Evolutionary conservation across 2,888 invertebrate genomes (phyloP).

Genomic region (Mycalesis mineus): DNA sequence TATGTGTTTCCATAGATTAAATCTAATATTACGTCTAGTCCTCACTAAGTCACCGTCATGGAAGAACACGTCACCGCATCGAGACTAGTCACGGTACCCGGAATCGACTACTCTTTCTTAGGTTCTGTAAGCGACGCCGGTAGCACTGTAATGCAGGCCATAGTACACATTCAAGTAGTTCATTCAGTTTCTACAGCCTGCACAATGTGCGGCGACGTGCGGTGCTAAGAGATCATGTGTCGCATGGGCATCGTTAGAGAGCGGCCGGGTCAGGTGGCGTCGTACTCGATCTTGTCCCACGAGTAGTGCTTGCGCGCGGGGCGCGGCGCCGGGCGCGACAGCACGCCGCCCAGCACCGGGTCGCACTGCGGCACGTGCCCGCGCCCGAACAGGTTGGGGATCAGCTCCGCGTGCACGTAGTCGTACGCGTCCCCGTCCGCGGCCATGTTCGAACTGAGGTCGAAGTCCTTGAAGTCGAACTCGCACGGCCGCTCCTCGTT

Average conservation of each 20-base stretch:
- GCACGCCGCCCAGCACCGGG: constrained; percentile 84
- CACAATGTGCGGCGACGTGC: constrained; percentile 8
- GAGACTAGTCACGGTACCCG: no score
- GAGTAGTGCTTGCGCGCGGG: constrained; percentile 82
- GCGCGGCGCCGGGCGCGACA: constrained; percentile 78
- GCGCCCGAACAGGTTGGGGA: constrained; percentile 70
- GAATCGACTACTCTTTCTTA: no score
- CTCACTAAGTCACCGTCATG: constrained; percentile 53
- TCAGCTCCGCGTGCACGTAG: constrained; percentile 64
- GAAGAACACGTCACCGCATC: constrained; percentile 58
- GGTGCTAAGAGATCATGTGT: constrained; percentile 42
- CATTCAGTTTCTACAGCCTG: no score
- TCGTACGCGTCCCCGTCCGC: constrained; percentile 74
- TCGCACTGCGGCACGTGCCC: constrained; percentile 80
- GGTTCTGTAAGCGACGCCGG: constrained; percentile 1
- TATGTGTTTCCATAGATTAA: constrained; percentile 54
- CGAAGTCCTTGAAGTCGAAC: constrained; percentile 81
- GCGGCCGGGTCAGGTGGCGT: constrained; percentile 75
- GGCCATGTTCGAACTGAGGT: constrained; percentile 78
- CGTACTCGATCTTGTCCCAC: constrained; percentile 88
- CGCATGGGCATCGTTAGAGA: constrained; percentile 30
- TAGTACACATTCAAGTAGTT: no score
- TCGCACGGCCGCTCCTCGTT: constrained; percentile 64
- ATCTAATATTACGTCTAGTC: constrained; percentile 40
- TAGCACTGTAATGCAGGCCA: no score